Conservation (phyloP, 1,140 invertebrate species). For the Aphis gossypii region DNA sequence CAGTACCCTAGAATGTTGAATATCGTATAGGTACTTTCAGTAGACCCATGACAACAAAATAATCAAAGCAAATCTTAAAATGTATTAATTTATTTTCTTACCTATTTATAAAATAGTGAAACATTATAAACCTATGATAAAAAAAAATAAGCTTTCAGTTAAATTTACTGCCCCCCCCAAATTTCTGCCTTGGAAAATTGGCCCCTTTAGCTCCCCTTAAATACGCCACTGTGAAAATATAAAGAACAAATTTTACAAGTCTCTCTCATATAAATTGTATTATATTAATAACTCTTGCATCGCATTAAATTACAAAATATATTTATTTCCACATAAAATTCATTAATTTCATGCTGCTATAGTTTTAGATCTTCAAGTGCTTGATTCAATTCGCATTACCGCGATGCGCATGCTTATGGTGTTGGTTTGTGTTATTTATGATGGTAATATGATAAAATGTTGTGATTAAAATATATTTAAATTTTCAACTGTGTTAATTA, state of each 20-base stretch:
- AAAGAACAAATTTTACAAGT: background rate
- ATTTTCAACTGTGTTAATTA: background rate
- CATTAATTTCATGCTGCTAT: background rate
- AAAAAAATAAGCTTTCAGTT: no score
- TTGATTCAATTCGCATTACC: background rate
- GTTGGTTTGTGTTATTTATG: background rate
- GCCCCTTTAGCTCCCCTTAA: no score
- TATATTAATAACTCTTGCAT: no score
- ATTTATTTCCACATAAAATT: background rate
- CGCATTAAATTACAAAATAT: background rate
- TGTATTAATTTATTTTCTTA: no score
- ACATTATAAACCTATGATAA: no score
- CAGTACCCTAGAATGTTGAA: no score
- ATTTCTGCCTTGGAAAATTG: no score
- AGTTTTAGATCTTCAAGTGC: background rate
- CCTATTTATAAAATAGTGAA: no score
- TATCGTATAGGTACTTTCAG: no score
- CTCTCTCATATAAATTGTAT: background rate
- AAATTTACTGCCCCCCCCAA: no score
- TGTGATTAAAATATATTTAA: background rate
- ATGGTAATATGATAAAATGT: background rate
- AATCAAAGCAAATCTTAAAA: no score
- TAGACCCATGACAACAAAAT: no score
- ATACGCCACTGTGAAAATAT: background rate
- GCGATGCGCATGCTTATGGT: background rate